A percentile compares a stretch with the other conserved stretches of the same genome.
Evolutionary conservation across 2,888 invertebrate species (phyloP).

Genomic region (Schizaphis graminum): DNA sequence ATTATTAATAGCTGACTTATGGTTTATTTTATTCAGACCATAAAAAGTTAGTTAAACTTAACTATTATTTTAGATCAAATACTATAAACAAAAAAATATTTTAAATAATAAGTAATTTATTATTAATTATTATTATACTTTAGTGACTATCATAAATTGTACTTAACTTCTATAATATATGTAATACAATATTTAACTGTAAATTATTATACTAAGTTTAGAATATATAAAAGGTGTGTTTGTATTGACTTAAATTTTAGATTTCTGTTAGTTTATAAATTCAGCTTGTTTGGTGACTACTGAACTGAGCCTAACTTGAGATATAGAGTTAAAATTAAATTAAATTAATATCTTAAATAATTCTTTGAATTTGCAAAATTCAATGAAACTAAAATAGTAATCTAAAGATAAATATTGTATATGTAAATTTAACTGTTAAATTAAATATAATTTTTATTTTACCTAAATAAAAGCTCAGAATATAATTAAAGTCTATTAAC

Average conservation of each 20-base stretch:
- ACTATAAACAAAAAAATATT: neutral
- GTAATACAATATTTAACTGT: neutral
- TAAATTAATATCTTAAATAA: neutral
- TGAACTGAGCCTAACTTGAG: neutral
- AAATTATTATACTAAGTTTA: neutral
- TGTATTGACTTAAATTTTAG: neutral
- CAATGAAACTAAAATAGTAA: neutral
- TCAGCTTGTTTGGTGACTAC: neutral
- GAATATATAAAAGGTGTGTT: neutral
- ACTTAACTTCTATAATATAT: constrained; percentile 33
- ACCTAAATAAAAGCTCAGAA: neutral
- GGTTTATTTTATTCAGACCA: neutral
- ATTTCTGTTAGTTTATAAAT: neutral
- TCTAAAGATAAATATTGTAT: neutral
- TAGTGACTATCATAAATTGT: constrained; percentile 34
- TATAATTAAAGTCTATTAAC: neutral
- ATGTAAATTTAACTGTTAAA: neutral
- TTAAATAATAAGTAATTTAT: constrained; percentile 9
- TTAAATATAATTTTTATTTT: neutral
- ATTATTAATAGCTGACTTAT: neutral
- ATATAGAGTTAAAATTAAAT: neutral
- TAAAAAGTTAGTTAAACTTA: neutral
- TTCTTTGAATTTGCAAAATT: neutral
- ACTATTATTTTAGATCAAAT: constrained; percentile 37
- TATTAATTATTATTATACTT: neutral